Evolutionary conservation across 2,797 vertebrate species (phyloP), one percentile per base, ranked within the genome.

Genomic region (Microctenopoma stevenorrisi): DNA sequence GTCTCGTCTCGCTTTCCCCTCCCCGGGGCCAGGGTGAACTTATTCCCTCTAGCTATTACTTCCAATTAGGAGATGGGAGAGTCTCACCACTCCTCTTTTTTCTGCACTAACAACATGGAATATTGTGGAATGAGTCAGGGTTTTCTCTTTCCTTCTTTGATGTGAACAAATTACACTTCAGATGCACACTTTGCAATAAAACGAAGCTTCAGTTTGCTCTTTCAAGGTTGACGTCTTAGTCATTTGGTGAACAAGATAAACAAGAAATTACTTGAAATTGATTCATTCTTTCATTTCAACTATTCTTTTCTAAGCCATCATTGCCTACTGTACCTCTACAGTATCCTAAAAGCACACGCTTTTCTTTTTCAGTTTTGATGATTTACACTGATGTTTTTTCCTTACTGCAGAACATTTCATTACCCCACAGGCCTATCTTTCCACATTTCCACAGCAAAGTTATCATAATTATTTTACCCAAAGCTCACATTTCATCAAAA

Each of bases 31-130:
- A 90, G 79, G 82, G 81, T 74, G 14, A 84, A 86, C 74, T 79
- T 86, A 92, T 93, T 92, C 88, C 91, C 85, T 88, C 75, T 70
- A 88, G 91, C 86, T 86, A 90, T 92, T 93, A 91, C 84, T 91
- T 92, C 91, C 90, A 94, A 94, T 93, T 93, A 93, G 80, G 77
- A 89, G 81, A 77, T 92, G 78, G 70, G 76, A 83, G 79, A 83
- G 78, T 78, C 79, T 84, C 75, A 81, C 43, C 85, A 83, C 84
- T 84, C 86, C 81, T 80, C 74, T 68, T 33, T 58, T 46, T 59
- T 75, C 62, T 63, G 62, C 81, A 49, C 60, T 78, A 86, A 92
- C 88, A 87, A 82, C 74, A 70, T 74, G 53, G 68, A 77, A 82
- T 86, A 86, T 76, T 81, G 77, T 77, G 55, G 74, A 85, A 79